Evolutionary conservation across 2,797 vertebrate genomes (phyloP).

Genomic region (Macropus fuliginosus): DNA sequence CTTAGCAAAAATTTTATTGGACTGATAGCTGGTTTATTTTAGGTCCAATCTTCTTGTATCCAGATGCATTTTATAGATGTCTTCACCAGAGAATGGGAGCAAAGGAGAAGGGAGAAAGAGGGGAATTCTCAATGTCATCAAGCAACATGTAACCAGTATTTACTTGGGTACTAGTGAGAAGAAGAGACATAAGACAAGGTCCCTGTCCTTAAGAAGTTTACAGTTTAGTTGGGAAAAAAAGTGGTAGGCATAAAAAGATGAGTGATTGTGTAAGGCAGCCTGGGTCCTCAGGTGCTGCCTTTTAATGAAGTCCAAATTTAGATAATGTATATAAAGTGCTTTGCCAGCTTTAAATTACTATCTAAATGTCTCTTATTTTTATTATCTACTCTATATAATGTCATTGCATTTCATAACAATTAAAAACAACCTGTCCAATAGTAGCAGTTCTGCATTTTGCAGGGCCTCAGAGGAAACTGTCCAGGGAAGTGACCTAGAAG

Average conservation of each 20-base stretch:
- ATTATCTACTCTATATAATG: background rate
- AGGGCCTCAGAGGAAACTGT: background rate
- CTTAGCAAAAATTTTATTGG: background rate
- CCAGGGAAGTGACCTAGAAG: background rate
- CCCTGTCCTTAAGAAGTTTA: constrained; percentile 28
- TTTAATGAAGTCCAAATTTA: background rate
- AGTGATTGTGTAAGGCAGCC: background rate
- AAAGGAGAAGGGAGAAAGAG: background rate
- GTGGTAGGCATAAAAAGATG: background rate
- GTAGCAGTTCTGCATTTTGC: background rate
- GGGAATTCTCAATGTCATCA: background rate
- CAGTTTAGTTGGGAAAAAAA: background rate
- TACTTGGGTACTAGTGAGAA: background rate
- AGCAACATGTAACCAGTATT: background rate
- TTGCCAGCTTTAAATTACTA: background rate
- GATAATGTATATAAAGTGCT: background rate
- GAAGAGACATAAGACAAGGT: background rate
- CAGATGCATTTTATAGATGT: constrained; percentile 15
- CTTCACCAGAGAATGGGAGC: background rate
- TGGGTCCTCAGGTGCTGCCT: too few relatives aligned
- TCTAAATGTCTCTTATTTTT: background rate
- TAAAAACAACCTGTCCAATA: background rate
- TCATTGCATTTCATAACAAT: background rate
- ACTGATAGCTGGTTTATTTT: background rate
- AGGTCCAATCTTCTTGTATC: background rate